Conservation (phyloP, 2,797 vertebrate genomes). For the Poecilia picta region DNA sequence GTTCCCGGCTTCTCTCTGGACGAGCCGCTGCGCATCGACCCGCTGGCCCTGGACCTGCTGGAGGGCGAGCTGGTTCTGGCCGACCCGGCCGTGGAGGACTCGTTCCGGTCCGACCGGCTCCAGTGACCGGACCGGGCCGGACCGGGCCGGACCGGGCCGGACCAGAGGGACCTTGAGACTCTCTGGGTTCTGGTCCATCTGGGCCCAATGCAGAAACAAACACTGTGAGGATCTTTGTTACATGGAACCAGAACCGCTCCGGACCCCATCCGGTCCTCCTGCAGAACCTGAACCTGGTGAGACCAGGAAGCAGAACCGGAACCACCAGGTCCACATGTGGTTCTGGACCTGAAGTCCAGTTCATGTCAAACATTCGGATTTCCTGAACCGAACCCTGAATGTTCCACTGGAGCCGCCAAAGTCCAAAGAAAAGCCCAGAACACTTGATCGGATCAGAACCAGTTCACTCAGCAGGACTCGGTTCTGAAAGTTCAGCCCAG, state of each 20-base stretch:
- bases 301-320: neutral
- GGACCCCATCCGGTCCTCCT: neutral
- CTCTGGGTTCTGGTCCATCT: neutral
- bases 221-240: neutral
- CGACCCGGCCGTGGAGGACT: slow-evolving; percentile 91
- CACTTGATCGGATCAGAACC: neutral
- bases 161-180: no score
- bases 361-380: neutral
- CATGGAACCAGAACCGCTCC: neutral
- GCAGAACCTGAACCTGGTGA: neutral
- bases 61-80: slow-evolving; percentile 91
- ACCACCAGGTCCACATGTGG: neutral
- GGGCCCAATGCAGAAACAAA: neutral
- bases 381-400: neutral
- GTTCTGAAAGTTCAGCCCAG: neutral
- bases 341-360: neutral
- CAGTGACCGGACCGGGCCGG: slow-evolving; percentile 73
- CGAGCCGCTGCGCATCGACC: slow-evolving; percentile 88
- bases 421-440: neutral
- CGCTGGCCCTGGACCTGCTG: slow-evolving; percentile 90
- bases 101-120: slow-evolving; percentile 90
- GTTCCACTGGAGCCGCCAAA: neutral
- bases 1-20: slow-evolving; percentile 89
- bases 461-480: neutral
- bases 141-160: no score